These are phyloP conservation scores for Aporophyla nigra DNA, from an alignment of 2,888 invertebrate species.

Conservation along the genomic window DNA sequence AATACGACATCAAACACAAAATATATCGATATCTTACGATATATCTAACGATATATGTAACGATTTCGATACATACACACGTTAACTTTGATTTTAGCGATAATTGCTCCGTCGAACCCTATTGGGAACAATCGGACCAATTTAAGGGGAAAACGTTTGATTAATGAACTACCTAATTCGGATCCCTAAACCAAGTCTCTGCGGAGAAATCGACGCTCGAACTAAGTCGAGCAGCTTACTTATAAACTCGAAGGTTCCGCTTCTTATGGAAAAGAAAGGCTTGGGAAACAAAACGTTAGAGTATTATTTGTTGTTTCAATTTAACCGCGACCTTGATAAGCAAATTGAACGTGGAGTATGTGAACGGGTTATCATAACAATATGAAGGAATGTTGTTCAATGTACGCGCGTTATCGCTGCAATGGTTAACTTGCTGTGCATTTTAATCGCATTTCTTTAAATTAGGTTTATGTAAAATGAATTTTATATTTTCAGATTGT, in stretches of 20 bases:
- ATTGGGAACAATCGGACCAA: conserved; percentile 52
- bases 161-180: conserved; percentile 48
- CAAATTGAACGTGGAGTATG: conserved; percentile 43
- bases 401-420: conserved; percentile 29
- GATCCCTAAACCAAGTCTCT: conserved; percentile 39
- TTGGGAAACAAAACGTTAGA: conserved; percentile 30
- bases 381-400: conserved; percentile 37
- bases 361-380: conserved; percentile 44
- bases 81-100: conserved; percentile 26
- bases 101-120: conserved; percentile 28
- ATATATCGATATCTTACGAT: neutral
- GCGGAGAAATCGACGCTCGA: conserved; percentile 27
- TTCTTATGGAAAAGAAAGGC: conserved; percentile 53
- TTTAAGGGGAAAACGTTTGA: conserved; percentile 50
- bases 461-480: conserved; percentile 5
- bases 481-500: neutral
- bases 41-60: neutral
- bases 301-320: conserved; percentile 51
- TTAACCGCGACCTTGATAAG: conserved; percentile 42
- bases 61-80: neutral
- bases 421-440: conserved; percentile 22
- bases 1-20: conserved; percentile 26
- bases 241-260: conserved; percentile 23
- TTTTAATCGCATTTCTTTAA: conserved; percentile 34
- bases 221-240: conserved; percentile 6